Base-by-base conservation (phyloP, 2,113 vertebrate genomes). In the Zosterops japonicus region DNA sequence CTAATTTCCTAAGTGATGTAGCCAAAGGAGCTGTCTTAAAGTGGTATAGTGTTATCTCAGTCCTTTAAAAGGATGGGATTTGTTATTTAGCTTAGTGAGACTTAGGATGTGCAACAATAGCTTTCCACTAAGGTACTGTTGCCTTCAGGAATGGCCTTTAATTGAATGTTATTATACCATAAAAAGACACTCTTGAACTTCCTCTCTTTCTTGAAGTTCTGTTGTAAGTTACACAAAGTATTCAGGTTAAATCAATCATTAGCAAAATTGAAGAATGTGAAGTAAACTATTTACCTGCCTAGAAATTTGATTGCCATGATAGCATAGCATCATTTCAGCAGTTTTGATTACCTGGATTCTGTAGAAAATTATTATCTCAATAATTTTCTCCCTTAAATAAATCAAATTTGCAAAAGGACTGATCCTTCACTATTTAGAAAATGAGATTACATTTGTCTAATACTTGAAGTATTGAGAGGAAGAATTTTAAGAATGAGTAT, bases 1-100 rank as follows among this genome's bases (percentile, higher is more conserved):
- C 86, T 93, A 94, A 96, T 97, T 97, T 96, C 86, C 74, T 89
- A 94, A 97, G 88, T 80, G 87, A 94, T 91, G 61, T 78, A 84
- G 85, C 68, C 52, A 79, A 85, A 95, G 83, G 83, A 95, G 35
- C 47, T 77, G 24, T 76, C 36, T 39, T 47, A 53, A 91, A 96
- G 59, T 72, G 44, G 23, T 46, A 65, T 91, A 77, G 87, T 39
- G 56, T 83, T 96, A 93, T 88, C 89, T 95, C 94, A 49, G 87
- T 29, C 50, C 79, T 93, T 83, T 65, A 72, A 93, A 90, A 88
- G 46, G 68, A 56, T 71, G 83, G 82, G 49, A 60, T 89, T 94
- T 92, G 79, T 90, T 83, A 31, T 88, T 96, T 89, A 86, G 49
- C 63, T 84, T 90, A 36, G 76, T 79, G 65, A 96, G 61, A 53